Evolutionary conservation across 2,113 vertebrate genomes (phyloP).

Genomic region (Planiliza haematocheilus): DNA sequence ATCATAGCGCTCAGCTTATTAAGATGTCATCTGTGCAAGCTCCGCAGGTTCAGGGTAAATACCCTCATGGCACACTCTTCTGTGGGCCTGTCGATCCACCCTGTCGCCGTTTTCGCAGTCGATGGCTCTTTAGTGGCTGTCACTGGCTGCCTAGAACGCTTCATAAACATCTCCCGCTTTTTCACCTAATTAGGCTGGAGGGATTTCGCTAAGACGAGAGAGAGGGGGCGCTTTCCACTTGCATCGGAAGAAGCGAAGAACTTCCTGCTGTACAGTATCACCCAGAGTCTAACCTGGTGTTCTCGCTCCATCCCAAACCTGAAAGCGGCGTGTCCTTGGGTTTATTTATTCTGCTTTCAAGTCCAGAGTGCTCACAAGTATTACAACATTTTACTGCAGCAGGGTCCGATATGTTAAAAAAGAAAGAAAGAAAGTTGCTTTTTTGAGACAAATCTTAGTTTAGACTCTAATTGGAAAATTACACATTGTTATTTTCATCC

Average conservation of each 20-base stretch:
- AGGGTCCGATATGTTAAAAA: conserved; percentile 25
- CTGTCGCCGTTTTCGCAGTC: conserved; percentile 76
- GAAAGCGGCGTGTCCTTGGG: not conserved
- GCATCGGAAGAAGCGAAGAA: conserved; percentile 33
- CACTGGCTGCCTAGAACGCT: conserved; percentile 72
- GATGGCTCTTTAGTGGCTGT: conserved; percentile 81
- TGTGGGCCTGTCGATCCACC: conserved; percentile 69
- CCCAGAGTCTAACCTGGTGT: conserved; percentile 11
- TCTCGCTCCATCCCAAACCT: conserved; percentile 26
- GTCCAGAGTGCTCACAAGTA: not conserved
- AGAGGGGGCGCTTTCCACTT: conserved; percentile 33
- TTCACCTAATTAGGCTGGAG: conserved; percentile 84
- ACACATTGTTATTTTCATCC: conserved; percentile 3
- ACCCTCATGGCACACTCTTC: conserved; percentile 70
- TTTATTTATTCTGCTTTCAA: conserved; percentile 8
- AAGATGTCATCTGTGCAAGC: conserved; percentile 81
- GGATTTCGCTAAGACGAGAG: conserved; percentile 76
- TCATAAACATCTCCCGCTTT: conserved; percentile 83
- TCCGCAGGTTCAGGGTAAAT: conserved; percentile 78
- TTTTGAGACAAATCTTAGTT: conserved; percentile 27
- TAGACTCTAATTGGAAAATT: conserved; percentile 6
- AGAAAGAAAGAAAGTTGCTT: not conserved
- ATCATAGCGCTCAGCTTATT: conserved; percentile 78
- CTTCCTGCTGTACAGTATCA: conserved; percentile 6
- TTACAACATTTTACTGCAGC: conserved; percentile 2